Evolutionary conservation across 2,888 invertebrate genomes (phyloP).

Genomic region (Eupelmus urozonus): DNA sequence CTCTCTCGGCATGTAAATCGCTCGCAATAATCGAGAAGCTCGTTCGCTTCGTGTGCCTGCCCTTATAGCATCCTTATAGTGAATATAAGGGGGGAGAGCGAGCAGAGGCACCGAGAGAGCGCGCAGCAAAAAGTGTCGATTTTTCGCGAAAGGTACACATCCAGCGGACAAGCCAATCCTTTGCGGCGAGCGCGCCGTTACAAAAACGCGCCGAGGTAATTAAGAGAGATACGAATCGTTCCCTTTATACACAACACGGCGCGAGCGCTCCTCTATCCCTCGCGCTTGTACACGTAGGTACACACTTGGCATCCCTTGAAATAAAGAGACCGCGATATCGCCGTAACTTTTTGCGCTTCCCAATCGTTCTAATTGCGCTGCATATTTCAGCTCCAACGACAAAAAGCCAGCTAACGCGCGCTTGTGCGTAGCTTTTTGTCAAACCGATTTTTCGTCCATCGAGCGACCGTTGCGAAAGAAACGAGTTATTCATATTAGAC

Average conservation of each 20-base stretch:
- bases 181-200: conserved; percentile 21
- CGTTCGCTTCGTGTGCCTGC: neutral
- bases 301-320: conserved; percentile 20
- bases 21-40: conserved; percentile 26
- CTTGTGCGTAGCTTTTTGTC: neutral
- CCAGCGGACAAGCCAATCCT: neutral
- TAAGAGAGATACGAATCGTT: conserved; percentile 73
- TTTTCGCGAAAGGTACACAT: conserved; percentile 40
- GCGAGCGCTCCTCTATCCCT: no score
- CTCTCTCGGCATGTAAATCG: conserved; percentile 37
- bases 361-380: conserved; percentile 7
- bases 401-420: no score
- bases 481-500: neutral
- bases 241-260: conserved; percentile 37
- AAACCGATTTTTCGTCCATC: neutral
- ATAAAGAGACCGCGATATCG: neutral
- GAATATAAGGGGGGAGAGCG: conserved; percentile 15
- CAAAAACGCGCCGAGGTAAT: conserved; percentile 69
- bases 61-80: neutral
- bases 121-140: conserved; percentile 29
- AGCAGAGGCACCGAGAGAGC: neutral
- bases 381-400: no score
- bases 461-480: neutral
- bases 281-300: neutral
- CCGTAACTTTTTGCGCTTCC: neutral